A percentile compares a stretch with the other conserved stretches of the same genome.
Evolutionary conservation across 64 coral and sea anemone species (phyloP).

Genomic region (Stylophora pistillata): DNA sequence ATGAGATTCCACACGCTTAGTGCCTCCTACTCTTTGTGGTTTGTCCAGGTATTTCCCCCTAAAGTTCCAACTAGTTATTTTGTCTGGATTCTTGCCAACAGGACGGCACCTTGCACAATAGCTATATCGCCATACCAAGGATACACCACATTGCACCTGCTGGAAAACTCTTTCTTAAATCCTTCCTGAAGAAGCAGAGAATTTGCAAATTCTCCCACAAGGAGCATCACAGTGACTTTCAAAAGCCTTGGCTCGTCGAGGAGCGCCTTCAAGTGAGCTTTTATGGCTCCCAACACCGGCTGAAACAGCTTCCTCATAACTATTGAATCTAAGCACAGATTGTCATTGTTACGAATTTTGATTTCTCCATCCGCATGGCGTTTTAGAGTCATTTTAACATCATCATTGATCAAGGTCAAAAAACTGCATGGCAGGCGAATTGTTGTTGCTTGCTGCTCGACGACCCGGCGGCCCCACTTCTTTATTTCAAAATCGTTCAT

Average conservation of each 20-base stretch:
- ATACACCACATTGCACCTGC: neutral
- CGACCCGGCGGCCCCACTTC: slow-evolving; percentile 36
- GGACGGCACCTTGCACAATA: neutral
- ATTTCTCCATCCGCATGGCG: neutral
- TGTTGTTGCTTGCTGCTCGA: slow-evolving; percentile 17
- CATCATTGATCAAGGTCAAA: slow-evolving; percentile 1
- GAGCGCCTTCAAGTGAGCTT: neutral
- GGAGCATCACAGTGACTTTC: neutral
- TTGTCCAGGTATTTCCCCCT: no score
- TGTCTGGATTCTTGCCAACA: neutral
- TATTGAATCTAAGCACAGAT: neutral
- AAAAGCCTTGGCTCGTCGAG: neutral
- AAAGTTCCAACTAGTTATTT: no score
- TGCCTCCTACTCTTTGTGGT: no score
- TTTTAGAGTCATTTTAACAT: neutral
- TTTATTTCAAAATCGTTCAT: slow-evolving; percentile 56
- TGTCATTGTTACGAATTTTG: slow-evolving; percentile 10
- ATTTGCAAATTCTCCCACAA: neutral
- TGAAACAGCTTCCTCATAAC: slow-evolving; percentile 9
- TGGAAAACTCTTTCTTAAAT: slow-evolving; percentile 11
- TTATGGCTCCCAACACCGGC: neutral
- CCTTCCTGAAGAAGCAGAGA: neutral
- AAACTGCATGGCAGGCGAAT: slow-evolving; percentile 55
- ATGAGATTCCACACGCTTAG: no score
- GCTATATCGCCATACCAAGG: slow-evolving; percentile 1